Conservation (phyloP, 2,888 invertebrate genomes). For the Diarsia rubi region DNA sequence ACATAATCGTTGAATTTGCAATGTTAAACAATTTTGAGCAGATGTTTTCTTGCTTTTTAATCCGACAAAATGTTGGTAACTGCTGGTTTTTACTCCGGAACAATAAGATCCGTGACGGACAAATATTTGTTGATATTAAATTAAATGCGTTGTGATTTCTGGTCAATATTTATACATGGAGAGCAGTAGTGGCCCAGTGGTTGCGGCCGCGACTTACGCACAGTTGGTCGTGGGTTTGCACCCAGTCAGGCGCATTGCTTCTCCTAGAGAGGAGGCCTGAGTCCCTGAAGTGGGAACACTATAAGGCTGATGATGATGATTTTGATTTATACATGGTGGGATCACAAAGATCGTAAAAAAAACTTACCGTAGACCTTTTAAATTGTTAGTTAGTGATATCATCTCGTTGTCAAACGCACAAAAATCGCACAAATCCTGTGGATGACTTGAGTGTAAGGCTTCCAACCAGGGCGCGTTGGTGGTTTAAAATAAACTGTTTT, state of each 20-base stretch:
- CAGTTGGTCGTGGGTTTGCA: no score
- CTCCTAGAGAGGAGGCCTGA: no score
- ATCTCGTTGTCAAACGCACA: no score
- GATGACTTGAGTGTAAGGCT: no score
- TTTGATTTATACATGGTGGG: no score
- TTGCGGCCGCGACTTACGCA: no score
- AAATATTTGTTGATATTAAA: conserved; percentile 77
- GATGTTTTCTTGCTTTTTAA: conserved; percentile 83
- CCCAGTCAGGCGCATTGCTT: no score
- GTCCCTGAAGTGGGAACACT: no score
- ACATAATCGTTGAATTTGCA: conserved; percentile 90
- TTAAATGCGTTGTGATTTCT: conserved; percentile 46
- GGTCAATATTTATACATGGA: neutral
- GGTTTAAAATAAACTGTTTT: neutral
- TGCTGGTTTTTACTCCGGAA: conserved; percentile 65
- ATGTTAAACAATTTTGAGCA: conserved; percentile 85
- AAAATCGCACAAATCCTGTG: no score
- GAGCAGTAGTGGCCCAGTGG: no score
- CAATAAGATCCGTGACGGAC: conserved; percentile 66
- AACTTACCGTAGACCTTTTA: neutral
- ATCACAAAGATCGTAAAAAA: neutral
- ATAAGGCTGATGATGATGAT: no score
- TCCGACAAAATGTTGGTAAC: conserved; percentile 72
- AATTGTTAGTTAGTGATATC: neutral
- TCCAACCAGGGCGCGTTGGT: neutral